Conservation (phyloP, 2,888 invertebrate genomes). For the Oligia fasciuncula region DNA sequence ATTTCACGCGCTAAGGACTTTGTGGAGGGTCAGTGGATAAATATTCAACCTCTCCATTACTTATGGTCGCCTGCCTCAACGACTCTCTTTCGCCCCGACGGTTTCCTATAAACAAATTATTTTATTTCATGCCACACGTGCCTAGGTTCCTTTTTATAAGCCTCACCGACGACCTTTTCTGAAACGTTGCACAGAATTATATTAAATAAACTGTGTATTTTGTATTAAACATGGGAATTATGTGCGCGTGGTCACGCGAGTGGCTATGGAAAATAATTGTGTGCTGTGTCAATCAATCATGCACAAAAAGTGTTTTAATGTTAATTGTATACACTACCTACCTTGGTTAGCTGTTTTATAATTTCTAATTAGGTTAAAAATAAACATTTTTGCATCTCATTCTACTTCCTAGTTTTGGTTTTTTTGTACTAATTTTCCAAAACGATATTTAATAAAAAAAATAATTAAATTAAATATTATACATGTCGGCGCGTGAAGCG, state of each 20-base stretch:
- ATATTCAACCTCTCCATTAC: slow-evolving; percentile 81
- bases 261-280: slow-evolving; percentile 58
- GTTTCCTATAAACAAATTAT: slow-evolving; percentile 75
- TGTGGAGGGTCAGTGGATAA: slow-evolving; percentile 74
- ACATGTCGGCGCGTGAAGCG: too few relatives aligned
- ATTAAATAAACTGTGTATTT: slow-evolving; percentile 55
- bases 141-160: slow-evolving; percentile 58
- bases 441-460: background rate
- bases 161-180: slow-evolving; percentile 55
- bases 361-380: slow-evolving; percentile 10
- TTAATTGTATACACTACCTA: slow-evolving; percentile 42
- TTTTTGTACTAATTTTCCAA: background rate
- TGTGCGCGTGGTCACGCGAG: slow-evolving; percentile 60
- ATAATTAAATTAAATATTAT: too few relatives aligned
- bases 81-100: slow-evolving; percentile 68
- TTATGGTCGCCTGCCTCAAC: slow-evolving; percentile 73
- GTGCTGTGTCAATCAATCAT: slow-evolving; percentile 62
- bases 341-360: slow-evolving; percentile 17
- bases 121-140: slow-evolving; percentile 69
- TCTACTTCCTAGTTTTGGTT: background rate
- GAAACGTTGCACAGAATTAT: slow-evolving; percentile 53
- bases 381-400: background rate
- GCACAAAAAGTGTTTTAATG: slow-evolving; percentile 56
- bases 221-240: slow-evolving; percentile 46
- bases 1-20: slow-evolving; percentile 80